These are phyloP conservation scores for Invenusta paracnida DNA, from an alignment of 2,888 invertebrate genomes.

Conservation along the genomic window DNA sequence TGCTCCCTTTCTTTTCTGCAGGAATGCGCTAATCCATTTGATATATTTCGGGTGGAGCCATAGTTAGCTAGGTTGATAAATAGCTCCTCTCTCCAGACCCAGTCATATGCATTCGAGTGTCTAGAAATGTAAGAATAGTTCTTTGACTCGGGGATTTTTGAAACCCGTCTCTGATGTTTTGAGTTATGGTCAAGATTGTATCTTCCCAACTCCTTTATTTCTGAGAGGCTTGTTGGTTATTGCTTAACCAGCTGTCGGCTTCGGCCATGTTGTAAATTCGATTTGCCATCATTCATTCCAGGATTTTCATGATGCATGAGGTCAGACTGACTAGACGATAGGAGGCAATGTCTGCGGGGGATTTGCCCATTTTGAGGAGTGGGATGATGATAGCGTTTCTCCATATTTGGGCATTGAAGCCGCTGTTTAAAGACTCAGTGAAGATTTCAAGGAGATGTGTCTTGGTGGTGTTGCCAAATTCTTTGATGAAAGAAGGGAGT, in stretches of 20 bases:
- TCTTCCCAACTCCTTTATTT: not conserved
- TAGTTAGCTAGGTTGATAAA: too few species aligned
- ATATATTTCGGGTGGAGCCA: too few species aligned
- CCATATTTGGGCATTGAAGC: not conserved
- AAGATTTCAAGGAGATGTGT: not conserved
- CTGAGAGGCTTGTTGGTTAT: not conserved
- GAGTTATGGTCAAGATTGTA: too few species aligned
- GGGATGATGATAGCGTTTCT: not conserved
- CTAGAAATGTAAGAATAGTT: too few species aligned
- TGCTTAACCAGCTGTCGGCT: not conserved
- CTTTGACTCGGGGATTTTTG: too few species aligned
- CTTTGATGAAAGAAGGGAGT: not conserved
- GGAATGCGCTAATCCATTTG: too few species aligned
- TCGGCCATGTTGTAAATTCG: not conserved
- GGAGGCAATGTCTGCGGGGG: not conserved
- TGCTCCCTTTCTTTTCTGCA: too few species aligned
- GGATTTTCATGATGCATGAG: not conserved
- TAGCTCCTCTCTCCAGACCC: too few species aligned
- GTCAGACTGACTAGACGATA: not conserved
- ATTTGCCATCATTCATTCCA: not conserved
- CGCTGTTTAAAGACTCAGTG: not conserved
- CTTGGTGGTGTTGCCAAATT: not conserved
- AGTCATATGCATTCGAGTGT: too few species aligned
- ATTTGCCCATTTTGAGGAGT: not conserved
- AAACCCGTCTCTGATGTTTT: too few species aligned